Percentiles rank a stretch among this genome's conserved stretches.
phyloP scores from a whole-genome alignment of 2,797 vertebrate genomes.

The Hipposideros larvatus region DNA sequence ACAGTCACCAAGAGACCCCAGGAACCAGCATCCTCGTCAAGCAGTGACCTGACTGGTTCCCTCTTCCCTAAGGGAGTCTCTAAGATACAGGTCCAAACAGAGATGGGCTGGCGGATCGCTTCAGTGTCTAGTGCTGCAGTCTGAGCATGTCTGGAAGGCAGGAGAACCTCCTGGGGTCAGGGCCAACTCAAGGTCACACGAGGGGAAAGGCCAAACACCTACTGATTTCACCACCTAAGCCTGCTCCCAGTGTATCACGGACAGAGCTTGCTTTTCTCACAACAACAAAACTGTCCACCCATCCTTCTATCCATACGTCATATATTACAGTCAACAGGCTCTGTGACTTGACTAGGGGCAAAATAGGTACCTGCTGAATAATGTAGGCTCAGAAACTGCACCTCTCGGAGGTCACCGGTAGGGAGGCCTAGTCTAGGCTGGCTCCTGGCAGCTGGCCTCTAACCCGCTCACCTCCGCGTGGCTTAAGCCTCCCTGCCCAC shows the following conservation, averaged over 20 bases:
- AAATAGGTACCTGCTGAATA: background rate
- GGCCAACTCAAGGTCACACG: background rate
- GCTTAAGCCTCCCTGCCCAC: background rate
- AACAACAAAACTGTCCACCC: background rate
- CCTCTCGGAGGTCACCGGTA: background rate
- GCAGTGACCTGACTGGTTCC: background rate
- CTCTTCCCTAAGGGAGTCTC: background rate
- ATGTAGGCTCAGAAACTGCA: background rate
- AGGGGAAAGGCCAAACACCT: background rate
- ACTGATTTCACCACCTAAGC: background rate
- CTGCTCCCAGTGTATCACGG: fast-evolving
- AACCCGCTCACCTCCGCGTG: background rate
- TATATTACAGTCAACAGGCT: background rate
- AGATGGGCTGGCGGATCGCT: fast-evolving
- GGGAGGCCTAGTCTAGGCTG: background rate
- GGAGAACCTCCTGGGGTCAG: background rate
- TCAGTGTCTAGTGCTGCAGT: background rate
- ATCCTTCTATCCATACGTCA: background rate
- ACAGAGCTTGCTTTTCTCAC: background rate
- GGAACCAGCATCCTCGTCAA: background rate
- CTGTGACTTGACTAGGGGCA: background rate
- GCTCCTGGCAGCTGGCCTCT: background rate
- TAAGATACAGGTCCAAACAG: background rate
- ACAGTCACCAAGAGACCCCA: too few relatives aligned
- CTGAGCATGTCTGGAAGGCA: background rate